Evolutionary conservation across 2,113 vertebrate genomes (phyloP).

Genomic region (Emydocephalus ijimae): DNA sequence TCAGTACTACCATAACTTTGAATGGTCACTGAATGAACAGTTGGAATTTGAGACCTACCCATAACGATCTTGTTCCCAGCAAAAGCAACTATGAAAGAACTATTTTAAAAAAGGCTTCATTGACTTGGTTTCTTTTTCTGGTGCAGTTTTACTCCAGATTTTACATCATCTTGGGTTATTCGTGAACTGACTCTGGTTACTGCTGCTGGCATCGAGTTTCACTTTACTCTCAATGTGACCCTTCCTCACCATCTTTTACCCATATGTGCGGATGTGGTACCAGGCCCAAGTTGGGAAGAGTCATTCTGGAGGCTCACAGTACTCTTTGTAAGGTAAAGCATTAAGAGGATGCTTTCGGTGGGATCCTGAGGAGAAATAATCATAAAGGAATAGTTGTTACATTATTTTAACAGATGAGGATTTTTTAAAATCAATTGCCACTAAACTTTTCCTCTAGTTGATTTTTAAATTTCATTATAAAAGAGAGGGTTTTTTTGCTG

Average conservation of each 20-base stretch:
- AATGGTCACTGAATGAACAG: neutral
- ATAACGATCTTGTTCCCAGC: neutral
- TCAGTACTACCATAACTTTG: neutral
- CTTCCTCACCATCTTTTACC: conserved; percentile 95
- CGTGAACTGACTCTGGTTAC: conserved; percentile 89
- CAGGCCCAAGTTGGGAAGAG: conserved; percentile 96
- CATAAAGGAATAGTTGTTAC: neutral
- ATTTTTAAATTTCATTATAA: neutral
- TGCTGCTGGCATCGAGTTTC: conserved; percentile 82
- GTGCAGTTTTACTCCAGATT: conserved; percentile 94
- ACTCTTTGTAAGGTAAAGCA: conserved; percentile 85
- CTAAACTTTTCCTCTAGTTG: neutral
- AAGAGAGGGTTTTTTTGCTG: neutral
- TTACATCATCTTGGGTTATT: conserved; percentile 97
- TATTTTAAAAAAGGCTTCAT: neutral
- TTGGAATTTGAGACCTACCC: neutral
- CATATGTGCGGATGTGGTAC: conserved; percentile 91
- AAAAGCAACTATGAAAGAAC: conserved; percentile 11
- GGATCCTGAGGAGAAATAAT: neutral
- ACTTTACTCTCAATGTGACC: conserved; percentile 92
- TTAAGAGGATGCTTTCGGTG: neutral
- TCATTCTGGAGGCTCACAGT: conserved; percentile 92
- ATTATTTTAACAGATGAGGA: neutral
- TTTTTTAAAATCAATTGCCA: neutral
- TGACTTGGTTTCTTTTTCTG: neutral